These are phyloP conservation scores for Serripes groenlandicus DNA, from an alignment of 2,888 invertebrate species.

Conservation along the genomic window DNA sequence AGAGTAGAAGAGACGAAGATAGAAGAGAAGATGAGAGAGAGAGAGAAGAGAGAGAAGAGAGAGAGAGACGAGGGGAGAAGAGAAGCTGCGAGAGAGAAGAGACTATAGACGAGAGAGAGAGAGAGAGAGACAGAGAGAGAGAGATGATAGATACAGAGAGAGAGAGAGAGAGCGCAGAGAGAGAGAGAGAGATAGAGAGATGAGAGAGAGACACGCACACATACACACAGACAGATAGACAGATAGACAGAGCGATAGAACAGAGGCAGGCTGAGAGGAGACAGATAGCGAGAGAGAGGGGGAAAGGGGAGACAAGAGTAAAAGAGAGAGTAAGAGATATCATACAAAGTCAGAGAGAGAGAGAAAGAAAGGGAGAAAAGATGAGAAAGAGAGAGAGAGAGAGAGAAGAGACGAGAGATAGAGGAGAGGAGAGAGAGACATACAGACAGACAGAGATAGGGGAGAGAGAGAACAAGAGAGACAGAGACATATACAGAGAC, in stretches of 20 bases:
- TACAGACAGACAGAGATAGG: background rate
- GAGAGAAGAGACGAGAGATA: background rate
- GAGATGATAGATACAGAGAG: no score
- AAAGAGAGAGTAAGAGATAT: background rate
- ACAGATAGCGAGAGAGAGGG: background rate
- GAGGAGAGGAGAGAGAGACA: background rate
- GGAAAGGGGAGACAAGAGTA: background rate
- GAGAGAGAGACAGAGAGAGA: background rate
- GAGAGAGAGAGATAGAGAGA: no score
- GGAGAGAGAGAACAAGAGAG: background rate
- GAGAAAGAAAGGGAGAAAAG: background rate
- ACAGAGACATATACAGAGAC: no score
- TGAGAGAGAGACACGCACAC: background rate
- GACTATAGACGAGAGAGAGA: background rate
- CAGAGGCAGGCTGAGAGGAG: background rate
- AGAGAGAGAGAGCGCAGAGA: no score
- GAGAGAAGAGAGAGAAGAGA: background rate
- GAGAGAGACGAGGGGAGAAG: constrained; percentile 1
- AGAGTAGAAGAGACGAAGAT: background rate
- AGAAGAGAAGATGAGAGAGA: no score
- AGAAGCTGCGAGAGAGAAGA: background rate
- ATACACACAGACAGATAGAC: background rate
- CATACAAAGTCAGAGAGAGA: background rate
- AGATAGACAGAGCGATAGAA: background rate
- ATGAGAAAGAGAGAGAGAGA: background rate